Evolutionary conservation across 2,113 vertebrate genomes (phyloP).

Genomic region (Cyprinus carpio): DNA sequence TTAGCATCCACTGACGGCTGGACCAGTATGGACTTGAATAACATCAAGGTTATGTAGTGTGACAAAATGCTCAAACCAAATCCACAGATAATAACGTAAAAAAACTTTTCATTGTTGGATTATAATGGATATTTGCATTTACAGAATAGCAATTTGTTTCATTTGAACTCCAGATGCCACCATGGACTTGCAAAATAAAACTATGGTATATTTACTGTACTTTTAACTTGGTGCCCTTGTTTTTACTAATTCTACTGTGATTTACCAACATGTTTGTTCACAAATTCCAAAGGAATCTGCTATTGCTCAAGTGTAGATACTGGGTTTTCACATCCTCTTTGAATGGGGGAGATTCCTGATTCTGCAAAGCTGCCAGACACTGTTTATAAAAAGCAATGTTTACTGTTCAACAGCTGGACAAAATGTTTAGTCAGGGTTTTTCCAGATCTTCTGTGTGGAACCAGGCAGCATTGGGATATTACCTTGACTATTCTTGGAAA

Average conservation of each 20-base stretch:
- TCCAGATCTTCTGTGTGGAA: background rate
- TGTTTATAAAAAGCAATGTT: background rate
- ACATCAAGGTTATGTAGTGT: background rate
- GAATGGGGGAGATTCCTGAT: background rate
- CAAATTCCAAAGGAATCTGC: background rate
- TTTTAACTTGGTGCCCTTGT: background rate
- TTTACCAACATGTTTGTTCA: background rate
- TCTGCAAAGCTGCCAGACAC: background rate
- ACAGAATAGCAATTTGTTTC: background rate
- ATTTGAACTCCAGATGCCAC: background rate
- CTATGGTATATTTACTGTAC: background rate
- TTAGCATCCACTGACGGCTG: background rate
- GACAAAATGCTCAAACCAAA: background rate
- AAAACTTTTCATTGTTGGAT: background rate
- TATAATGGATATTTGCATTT: background rate
- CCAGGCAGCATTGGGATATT: background rate
- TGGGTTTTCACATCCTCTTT: background rate
- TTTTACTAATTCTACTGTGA: background rate
- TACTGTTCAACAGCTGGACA: background rate
- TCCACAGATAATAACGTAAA: background rate
- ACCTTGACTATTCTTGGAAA: background rate
- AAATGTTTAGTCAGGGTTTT: background rate
- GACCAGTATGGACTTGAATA: background rate
- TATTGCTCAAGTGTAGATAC: background rate
- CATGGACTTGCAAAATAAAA: slow-evolving; percentile 46